Conservation (phyloP, 2,797 vertebrate genomes). For the Mycteria americana region DNA sequence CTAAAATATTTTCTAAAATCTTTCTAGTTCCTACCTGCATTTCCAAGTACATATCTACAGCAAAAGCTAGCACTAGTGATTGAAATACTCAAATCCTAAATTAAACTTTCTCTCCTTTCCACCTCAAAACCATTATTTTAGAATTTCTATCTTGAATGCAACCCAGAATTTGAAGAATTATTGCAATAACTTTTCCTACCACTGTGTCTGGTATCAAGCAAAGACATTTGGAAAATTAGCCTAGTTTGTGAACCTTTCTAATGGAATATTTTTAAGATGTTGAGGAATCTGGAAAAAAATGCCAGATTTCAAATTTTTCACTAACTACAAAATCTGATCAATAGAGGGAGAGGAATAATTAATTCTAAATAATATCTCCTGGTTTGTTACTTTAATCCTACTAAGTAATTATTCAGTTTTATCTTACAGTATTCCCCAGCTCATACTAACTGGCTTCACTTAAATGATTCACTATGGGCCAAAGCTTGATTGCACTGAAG, state of each 20-base stretch:
- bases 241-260: not conserved
- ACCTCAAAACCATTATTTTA: not conserved
- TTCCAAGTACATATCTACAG: not conserved
- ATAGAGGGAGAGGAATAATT: not conserved
- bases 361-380: conserved; percentile 10
- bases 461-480: conserved; percentile 30
- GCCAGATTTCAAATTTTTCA: not conserved
- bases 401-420: conserved; percentile 11
- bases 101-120: not conserved
- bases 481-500: conserved; percentile 34
- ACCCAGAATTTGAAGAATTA: not conserved
- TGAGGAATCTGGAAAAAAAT: not conserved
- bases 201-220: not conserved
- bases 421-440: conserved; percentile 1
- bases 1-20: not conserved
- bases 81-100: not conserved
- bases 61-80: not conserved
- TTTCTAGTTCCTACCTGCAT: not conserved
- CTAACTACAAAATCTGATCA: not conserved
- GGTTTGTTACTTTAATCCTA: not conserved
- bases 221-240: not conserved
- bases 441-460: not conserved
- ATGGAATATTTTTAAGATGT: not conserved
- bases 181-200: not conserved
- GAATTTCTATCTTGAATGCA: not conserved